Evolutionary conservation across 2,797 vertebrate species (phyloP).

Genomic region (Pyrocephalus nanus): DNA sequence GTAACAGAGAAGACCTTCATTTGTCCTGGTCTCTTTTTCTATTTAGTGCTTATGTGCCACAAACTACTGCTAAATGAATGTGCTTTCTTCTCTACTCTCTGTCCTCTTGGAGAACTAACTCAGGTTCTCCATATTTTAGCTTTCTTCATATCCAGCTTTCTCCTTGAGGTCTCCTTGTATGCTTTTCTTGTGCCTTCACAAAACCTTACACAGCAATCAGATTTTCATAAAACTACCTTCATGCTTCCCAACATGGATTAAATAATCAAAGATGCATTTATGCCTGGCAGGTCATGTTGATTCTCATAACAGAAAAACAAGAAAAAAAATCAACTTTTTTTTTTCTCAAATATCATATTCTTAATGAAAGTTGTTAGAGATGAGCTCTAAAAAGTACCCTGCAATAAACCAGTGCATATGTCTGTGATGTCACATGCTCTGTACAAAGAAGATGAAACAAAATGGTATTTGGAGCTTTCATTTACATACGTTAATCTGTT

Average conservation of each 20-base stretch:
- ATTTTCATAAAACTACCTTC: neutral
- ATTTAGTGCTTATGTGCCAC: neutral
- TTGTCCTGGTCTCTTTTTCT: neutral
- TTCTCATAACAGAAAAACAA: neutral
- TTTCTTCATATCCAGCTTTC: neutral
- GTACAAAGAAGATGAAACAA: neutral
- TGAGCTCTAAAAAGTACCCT: neutral
- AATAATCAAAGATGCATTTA: neutral
- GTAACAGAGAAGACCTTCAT: neutral
- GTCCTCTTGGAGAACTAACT: neutral
- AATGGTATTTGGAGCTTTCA: neutral
- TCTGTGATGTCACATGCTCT: neutral
- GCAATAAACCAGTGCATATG: neutral
- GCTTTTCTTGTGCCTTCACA: neutral
- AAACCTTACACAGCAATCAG: neutral
- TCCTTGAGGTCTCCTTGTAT: neutral
- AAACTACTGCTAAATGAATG: neutral
- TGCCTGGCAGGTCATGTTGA: neutral
- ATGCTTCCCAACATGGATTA: neutral
- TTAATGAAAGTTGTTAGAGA: conserved; percentile 14
- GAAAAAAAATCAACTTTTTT: rapidly evolving
- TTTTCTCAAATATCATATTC: neutral
- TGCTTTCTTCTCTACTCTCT: neutral
- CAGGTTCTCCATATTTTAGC: neutral
- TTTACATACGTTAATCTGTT: neutral